phyloP scores from a whole-genome alignment of 2,113 vertebrate genomes.

The Dasypus novemcinctus region DNA sequence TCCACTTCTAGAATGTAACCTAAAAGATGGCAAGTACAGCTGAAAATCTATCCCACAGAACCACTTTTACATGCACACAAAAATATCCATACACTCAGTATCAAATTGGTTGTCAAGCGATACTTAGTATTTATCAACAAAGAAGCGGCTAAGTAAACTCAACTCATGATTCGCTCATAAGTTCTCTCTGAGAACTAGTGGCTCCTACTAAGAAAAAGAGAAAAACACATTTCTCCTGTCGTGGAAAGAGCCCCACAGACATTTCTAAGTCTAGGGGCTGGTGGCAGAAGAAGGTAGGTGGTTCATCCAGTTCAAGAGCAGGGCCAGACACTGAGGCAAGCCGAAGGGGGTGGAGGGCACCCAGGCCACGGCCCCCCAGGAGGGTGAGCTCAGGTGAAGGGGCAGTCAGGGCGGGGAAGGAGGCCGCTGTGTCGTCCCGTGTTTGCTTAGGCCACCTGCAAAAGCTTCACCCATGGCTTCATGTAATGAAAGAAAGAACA shows the following conservation, averaged over 20 bases:
- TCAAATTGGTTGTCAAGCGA: accelerated
- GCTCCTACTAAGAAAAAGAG: too few relatives aligned
- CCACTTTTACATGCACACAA: accelerated
- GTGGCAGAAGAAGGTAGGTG: accelerated
- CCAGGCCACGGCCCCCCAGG: too few relatives aligned
- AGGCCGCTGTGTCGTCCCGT: not conserved
- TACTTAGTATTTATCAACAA: accelerated
- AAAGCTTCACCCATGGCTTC: too few relatives aligned
- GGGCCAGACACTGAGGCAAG: too few relatives aligned
- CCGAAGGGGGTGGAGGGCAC: too few relatives aligned
- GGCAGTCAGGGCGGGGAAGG: too few relatives aligned
- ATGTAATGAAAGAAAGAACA: not conserved
- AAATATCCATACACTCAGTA: accelerated
- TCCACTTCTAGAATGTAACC: not conserved
- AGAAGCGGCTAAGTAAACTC: accelerated
- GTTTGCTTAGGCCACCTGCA: too few relatives aligned
- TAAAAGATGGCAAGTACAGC: accelerated
- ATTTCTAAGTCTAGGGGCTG: accelerated
- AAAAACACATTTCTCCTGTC: too few relatives aligned
- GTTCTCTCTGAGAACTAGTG: too few relatives aligned
- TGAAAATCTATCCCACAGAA: accelerated
- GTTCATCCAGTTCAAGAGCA: not conserved
- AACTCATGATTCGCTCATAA: accelerated
- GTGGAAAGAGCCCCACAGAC: accelerated
- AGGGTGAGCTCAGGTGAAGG: too few relatives aligned